These are phyloP conservation scores for Cacoxenus indagator DNA, from an alignment of 2,888 invertebrate genomes.

Conservation along the genomic window DNA sequence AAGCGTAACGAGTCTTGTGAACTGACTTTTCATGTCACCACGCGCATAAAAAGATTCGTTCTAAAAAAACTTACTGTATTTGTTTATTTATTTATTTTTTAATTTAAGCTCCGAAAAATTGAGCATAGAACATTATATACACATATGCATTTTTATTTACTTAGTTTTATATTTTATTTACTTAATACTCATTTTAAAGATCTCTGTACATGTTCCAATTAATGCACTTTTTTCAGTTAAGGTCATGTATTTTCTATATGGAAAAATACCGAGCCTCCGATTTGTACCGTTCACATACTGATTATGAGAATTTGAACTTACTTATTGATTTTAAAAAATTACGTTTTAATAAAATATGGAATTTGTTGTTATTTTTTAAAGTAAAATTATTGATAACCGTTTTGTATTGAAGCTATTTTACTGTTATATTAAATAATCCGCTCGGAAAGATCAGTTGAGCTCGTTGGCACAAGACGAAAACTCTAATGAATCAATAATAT, in stretches of 20 bases:
- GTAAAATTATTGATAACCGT: neutral
- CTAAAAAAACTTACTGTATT: too few species aligned
- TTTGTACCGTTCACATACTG: neutral
- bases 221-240: neutral
- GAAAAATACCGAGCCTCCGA: neutral
- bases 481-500: slow-evolving; percentile 9
- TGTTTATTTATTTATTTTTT: too few species aligned
- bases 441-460: neutral
- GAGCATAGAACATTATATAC: too few species aligned
- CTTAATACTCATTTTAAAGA: too few species aligned
- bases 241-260: neutral
- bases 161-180: too few species aligned
- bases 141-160: too few species aligned
- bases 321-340: slow-evolving; percentile 56
- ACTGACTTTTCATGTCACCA: too few species aligned
- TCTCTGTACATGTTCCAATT: too few species aligned
- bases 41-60: too few species aligned
- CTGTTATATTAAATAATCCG: neutral
- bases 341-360: slow-evolving; percentile 29
- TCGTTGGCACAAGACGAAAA: slow-evolving; percentile 1
- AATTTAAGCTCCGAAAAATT: too few species aligned
- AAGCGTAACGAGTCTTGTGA: too few species aligned
- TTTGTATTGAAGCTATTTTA: neutral
- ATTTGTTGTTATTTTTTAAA: neutral
- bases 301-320: slow-evolving; percentile 25